Conservation (phyloP, 2,113 vertebrate genomes). For the Melanostigma gelatinosum region DNA sequence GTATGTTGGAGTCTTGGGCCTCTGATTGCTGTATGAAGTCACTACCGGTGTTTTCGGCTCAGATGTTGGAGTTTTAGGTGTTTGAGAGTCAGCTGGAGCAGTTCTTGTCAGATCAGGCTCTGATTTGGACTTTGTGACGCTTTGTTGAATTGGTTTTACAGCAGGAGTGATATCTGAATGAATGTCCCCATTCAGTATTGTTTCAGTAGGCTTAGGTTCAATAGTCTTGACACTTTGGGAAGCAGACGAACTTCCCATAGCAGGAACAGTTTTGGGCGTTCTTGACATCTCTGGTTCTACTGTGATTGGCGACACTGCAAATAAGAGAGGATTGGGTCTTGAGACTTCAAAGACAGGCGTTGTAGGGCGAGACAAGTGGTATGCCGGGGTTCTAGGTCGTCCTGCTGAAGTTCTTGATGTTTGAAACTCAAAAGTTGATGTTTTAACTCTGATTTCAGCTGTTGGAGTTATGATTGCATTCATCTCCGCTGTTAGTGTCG, state of each 20-base stretch:
- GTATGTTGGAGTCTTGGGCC: constrained; percentile 71
- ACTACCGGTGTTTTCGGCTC: constrained; percentile 28
- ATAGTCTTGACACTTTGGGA: constrained; percentile 19
- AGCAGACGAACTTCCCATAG: constrained; percentile 7
- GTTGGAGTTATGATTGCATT: constrained; percentile 35
- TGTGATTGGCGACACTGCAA: constrained; percentile 78
- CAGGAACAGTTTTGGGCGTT: constrained; percentile 57
- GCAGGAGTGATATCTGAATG: constrained; percentile 39
- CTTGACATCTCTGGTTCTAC: constrained; percentile 72
- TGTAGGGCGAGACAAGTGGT: constrained; percentile 55
- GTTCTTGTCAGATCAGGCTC: constrained; percentile 51
- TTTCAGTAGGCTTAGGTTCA: constrained; percentile 37
- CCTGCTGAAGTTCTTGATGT: constrained; percentile 57
- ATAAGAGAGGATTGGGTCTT: constrained; percentile 81
- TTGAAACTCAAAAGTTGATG: constrained; percentile 69
- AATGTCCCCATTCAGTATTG: constrained; percentile 63
- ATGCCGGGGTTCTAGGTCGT: constrained; percentile 76
- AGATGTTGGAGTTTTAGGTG: constrained; percentile 29
- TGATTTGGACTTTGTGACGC: constrained; percentile 57
- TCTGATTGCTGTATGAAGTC: constrained; percentile 45
- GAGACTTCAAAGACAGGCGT: constrained; percentile 81
- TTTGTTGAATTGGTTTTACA: constrained; percentile 45
- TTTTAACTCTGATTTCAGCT: constrained; percentile 60
- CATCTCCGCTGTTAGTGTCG: constrained; percentile 46
- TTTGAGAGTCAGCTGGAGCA: constrained; percentile 29